Evolutionary conservation across 1,140 invertebrate genomes (phyloP).

Genomic region (Papilio xuthus): DNA sequence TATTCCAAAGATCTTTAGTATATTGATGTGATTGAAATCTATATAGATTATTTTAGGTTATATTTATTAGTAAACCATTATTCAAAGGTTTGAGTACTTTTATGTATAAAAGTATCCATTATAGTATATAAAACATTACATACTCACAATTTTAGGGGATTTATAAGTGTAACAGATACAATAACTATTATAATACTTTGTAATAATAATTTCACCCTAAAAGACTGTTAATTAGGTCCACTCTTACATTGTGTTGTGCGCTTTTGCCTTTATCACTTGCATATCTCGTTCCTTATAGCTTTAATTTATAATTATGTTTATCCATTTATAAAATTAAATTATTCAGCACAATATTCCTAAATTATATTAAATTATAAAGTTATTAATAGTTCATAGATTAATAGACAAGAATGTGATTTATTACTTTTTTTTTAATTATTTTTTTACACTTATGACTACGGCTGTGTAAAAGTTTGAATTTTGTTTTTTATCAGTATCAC

Average conservation of each 20-base stretch:
- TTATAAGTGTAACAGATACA: constrained; percentile 48
- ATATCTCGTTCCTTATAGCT: constrained; percentile 50
- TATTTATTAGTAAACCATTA: too few relatives aligned
- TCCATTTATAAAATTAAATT: constrained; percentile 34
- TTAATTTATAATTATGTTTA: constrained; percentile 43
- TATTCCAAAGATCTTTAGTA: constrained; percentile 31
- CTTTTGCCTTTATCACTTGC: constrained; percentile 43
- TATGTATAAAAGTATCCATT: neutral
- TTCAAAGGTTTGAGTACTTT: too few relatives aligned
- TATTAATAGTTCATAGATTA: neutral
- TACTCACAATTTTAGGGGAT: constrained; percentile 39
- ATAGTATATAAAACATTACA: constrained; percentile 26
- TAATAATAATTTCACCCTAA: constrained; percentile 53
- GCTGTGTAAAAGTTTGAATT: too few relatives aligned
- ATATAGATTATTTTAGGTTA: constrained; percentile 31
- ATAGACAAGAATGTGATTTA: neutral
- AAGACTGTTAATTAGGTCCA: constrained; percentile 71
- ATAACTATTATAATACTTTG: constrained; percentile 54
- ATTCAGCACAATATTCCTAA: neutral
- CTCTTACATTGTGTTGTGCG: constrained; percentile 53
- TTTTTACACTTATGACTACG: too few relatives aligned
- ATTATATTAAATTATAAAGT: too few relatives aligned
- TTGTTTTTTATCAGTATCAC: neutral
- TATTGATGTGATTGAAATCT: constrained; percentile 37
- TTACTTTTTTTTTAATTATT: too few relatives aligned